Percentiles rank a stretch among this genome's conserved stretches.
phyloP scores from a whole-genome alignment of 2,113 vertebrate genomes.

The Protomyctophum bolini region DNA sequence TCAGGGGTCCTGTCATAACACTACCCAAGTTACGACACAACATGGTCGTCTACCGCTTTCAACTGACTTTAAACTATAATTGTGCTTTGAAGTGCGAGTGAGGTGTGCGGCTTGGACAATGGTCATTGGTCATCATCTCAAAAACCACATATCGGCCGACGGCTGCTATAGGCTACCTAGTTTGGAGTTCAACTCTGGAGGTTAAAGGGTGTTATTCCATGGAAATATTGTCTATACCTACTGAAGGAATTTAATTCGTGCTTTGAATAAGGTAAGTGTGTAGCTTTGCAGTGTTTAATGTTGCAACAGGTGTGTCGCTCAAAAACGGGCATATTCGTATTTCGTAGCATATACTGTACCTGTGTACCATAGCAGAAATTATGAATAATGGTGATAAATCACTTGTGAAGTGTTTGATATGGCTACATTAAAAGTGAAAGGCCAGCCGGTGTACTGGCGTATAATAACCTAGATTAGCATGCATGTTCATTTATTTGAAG shows the following conservation, averaged over 20 bases:
- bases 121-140: conserved; percentile 32
- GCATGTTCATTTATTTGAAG: no score
- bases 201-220: conserved; percentile 4
- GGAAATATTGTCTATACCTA: conserved; percentile 20
- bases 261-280: conserved; percentile 58
- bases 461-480: no score
- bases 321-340: background rate
- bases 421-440: no score
- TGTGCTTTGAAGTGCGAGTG: conserved; percentile 35
- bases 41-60: conserved; percentile 5
- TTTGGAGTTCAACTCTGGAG: conserved; percentile 55
- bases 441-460: no score
- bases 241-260: conserved; percentile 1
- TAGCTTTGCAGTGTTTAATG: background rate
- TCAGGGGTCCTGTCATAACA: background rate
- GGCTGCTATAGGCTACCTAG: conserved; percentile 56
- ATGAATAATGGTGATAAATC: no score
- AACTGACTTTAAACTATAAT: conserved; percentile 31
- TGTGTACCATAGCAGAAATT: no score
- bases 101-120: conserved; percentile 61
- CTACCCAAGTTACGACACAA: background rate
- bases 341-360: no score
- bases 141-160: conserved; percentile 38
- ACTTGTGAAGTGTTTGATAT: no score
- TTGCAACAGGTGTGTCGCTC: background rate